A percentile compares a stretch with the other conserved stretches of the same genome.
Evolutionary conservation across 1,140 invertebrate species (phyloP).

Genomic region (Xylocopa sonorina): DNA sequence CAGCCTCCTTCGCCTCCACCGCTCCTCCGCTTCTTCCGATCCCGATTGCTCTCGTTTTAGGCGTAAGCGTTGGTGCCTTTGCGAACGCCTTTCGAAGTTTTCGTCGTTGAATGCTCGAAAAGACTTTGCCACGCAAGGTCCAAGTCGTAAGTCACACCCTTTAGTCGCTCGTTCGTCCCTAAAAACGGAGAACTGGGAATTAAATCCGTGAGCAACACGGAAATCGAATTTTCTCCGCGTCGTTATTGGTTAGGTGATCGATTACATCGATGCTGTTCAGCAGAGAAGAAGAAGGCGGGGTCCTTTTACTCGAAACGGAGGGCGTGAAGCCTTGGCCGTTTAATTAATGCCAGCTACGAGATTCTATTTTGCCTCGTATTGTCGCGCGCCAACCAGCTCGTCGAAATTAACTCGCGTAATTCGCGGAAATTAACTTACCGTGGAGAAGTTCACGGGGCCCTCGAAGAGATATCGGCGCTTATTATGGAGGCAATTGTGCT

Average conservation of each 20-base stretch:
- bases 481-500: neutral
- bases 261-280: slow-evolving; percentile 18
- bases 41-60: slow-evolving; percentile 48
- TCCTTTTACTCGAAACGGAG: neutral
- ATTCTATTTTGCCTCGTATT: slow-evolving; percentile 5
- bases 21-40: neutral
- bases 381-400: neutral
- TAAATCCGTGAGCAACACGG: slow-evolving; percentile 20
- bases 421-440: slow-evolving; percentile 9
- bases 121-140: neutral
- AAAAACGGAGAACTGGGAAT: neutral
- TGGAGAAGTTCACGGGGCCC: neutral
- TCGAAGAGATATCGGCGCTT: neutral
- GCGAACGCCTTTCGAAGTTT: slow-evolving; percentile 43
- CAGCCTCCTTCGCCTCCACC: neutral
- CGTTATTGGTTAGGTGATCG: slow-evolving; percentile 5
- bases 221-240: slow-evolving; percentile 25
- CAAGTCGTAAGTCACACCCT: slow-evolving; percentile 2
- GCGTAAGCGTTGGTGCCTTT: slow-evolving; percentile 31
- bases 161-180: neutral
- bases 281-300: neutral
- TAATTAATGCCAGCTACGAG: slow-evolving; percentile 15
- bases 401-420: slow-evolving; percentile 13
- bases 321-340: neutral
- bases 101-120: slow-evolving; percentile 21